Evolutionary conservation across 2,797 vertebrate genomes (phyloP), one percentile per base, ranked within the genome.

Genomic region (Microctenopoma steveboyesi): DNA sequence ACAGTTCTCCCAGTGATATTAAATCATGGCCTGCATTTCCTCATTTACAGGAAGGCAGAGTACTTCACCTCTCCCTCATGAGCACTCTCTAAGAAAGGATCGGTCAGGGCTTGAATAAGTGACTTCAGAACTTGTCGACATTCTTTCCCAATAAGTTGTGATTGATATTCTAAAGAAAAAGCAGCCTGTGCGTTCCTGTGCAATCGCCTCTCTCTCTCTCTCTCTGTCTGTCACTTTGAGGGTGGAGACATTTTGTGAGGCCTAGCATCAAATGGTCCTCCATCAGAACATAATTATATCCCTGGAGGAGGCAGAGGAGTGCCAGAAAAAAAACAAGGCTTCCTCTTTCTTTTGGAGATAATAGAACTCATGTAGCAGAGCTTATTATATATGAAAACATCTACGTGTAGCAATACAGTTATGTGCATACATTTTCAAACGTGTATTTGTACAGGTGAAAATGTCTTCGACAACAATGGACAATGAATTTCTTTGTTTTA

Each of bases 271-370:
- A 43, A 56, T 11, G 22, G 55, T 60, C 78, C 75, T 64, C 66
- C 65, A 62, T 79, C 69, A 73, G 69, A 79, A 35, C 61, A 40
- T 82, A 91, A 92, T 91, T 87, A 91, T 79, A 91, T 83, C 86
- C 72, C 58, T 73, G 58, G 55, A 68, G 15, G 76, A 81, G 60
- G 72, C 72, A 78, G 52, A 87, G 61, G 55, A 71, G 66, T 71
- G 79, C 85, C 87, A 88, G 73, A 69, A 90, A 78, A 82, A 76
- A 78, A 85, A 74, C 64, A 60, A 70, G 72, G 56, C 52, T 74
- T 67, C 72, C 82, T 66, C 78, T 91, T 80, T 90, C 67, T 92
- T 89, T 86, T 86, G 55, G 61, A 63, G 39, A 61, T 64, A 59
- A 81, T 77, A 79, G 70, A 7, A 4, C 76, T 79, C 63, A 64